Percentiles rank a stretch among this genome's conserved stretches.
phyloP scores from a whole-genome alignment of 2,888 invertebrate species.

The Ichneumon xanthorius region DNA sequence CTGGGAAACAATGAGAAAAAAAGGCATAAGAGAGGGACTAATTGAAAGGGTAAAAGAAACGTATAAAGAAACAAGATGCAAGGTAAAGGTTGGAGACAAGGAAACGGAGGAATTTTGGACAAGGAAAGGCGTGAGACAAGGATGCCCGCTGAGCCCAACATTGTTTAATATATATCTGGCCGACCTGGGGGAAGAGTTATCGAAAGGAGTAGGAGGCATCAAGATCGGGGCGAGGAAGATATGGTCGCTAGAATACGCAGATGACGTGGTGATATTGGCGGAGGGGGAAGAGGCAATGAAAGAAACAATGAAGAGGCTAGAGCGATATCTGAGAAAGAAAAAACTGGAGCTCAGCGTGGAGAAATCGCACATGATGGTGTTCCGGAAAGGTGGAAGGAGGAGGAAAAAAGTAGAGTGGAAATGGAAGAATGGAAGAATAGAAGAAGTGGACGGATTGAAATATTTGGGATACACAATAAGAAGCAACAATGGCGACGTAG shows the following conservation, averaged over 20 bases:
- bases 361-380: constrained; percentile 49
- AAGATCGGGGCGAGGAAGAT: constrained; percentile 35
- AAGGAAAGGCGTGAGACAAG: constrained; percentile 66
- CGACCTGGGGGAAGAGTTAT: constrained; percentile 47
- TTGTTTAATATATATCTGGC: constrained; percentile 65
- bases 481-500: too few relatives aligned
- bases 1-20: constrained; percentile 59
- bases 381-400: constrained; percentile 34
- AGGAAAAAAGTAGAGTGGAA: too few relatives aligned
- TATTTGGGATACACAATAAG: too few relatives aligned
- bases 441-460: too few relatives aligned
- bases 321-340: constrained; percentile 30
- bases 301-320: constrained; percentile 27
- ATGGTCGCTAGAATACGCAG: constrained; percentile 34
- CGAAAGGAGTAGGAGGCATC: constrained; percentile 54
- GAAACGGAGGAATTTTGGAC: constrained; percentile 61
- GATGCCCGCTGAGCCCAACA: constrained; percentile 66
- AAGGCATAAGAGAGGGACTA: constrained; percentile 39
- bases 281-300: constrained; percentile 18
- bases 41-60: constrained; percentile 35
- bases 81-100: constrained; percentile 43
- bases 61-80: constrained; percentile 57
- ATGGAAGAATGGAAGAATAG: too few relatives aligned
- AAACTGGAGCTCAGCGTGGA: constrained; percentile 30
- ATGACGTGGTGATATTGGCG: constrained; percentile 31